A percentile compares a stretch with the other conserved stretches of the same genome.
phyloP scores from a whole-genome alignment of 2,888 invertebrate species.

The Drosophila nigricruria region DNA sequence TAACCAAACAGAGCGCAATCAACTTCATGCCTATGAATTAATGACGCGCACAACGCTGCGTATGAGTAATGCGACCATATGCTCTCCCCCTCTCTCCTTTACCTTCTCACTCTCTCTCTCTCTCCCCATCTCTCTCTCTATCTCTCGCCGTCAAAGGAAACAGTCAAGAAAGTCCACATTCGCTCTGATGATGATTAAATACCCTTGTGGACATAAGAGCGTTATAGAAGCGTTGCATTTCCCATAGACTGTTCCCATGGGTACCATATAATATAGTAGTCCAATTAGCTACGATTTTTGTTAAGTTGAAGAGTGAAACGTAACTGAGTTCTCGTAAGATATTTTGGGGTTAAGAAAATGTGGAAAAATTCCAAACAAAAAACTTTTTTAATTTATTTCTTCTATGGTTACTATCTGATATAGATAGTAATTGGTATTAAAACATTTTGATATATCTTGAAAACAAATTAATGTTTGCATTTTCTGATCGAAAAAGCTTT shows the following conservation, averaged over 20 bases:
- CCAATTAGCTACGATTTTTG: conserved; percentile 1
- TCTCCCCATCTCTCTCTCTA: neutral
- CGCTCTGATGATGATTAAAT: conserved; percentile 9
- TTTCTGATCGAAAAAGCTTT: neutral
- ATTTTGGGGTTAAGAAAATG: neutral
- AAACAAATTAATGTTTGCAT: too few relatives aligned
- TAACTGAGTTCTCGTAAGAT: neutral
- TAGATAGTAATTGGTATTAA: too few relatives aligned
- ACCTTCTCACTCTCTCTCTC: too few relatives aligned
- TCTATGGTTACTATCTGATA: too few relatives aligned
- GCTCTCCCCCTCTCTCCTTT: neutral
- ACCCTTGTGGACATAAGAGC: conserved; percentile 4
- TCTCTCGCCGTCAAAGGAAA: neutral
- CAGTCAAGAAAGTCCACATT: neutral
- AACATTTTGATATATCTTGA: too few relatives aligned
- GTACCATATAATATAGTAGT: conserved; percentile 7
- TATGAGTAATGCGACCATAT: conserved; percentile 47
- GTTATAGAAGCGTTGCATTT: neutral
- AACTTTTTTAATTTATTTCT: too few relatives aligned
- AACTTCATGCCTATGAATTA: conserved; percentile 78
- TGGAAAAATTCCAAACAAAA: too few relatives aligned
- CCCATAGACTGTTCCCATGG: neutral
- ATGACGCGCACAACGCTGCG: conserved; percentile 61
- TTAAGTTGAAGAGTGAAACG: neutral
- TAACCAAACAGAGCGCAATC: conserved; percentile 66